A percentile compares a stretch with the other conserved stretches of the same genome.
These are phyloP conservation scores for Myotis pilosus DNA, from an alignment of 2,797 vertebrate genomes.

Conservation along the genomic window DNA sequence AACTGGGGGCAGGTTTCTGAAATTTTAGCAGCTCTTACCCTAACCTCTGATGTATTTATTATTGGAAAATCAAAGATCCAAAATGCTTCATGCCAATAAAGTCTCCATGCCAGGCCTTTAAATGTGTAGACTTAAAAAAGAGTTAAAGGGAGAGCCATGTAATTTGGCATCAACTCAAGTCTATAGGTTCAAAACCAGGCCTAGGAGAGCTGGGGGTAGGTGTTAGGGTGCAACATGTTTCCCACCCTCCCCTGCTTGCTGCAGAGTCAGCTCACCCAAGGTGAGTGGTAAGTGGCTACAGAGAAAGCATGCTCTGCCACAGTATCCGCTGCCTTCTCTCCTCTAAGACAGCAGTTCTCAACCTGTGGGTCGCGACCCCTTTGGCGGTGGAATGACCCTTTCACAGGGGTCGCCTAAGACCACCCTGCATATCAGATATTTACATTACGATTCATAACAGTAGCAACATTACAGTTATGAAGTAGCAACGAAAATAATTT, in stretches of 20 bases:
- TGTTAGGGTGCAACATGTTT: conserved; percentile 63
- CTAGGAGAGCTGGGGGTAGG: conserved; percentile 35
- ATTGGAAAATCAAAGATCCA: conserved; percentile 77
- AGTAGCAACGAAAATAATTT: no score
- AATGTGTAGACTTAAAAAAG: conserved; percentile 77
- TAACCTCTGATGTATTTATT: conserved; percentile 81
- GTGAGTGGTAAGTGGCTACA: conserved; percentile 55
- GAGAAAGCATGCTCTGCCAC: neutral
- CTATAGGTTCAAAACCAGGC: conserved; percentile 64
- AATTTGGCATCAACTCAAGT: conserved; percentile 72
- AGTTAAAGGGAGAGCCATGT: conserved; percentile 69
- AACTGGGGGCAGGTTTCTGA: conserved; percentile 72
- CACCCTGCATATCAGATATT: no score
- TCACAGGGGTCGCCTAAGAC: no score
- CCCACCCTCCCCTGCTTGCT: conserved; percentile 50
- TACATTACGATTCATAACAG: no score
- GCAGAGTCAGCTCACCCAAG: conserved; percentile 59
- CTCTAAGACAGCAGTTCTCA: neutral
- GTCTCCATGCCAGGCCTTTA: conserved; percentile 77
- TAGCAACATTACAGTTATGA: no score
- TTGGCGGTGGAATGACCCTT: no score
- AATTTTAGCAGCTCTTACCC: conserved; percentile 75
- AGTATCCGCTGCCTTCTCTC: neutral
- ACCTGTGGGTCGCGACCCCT: no score
- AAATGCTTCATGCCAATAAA: conserved; percentile 73